Conservation (phyloP, 2,888 invertebrate genomes). For the Platycnemis pennipes region DNA sequence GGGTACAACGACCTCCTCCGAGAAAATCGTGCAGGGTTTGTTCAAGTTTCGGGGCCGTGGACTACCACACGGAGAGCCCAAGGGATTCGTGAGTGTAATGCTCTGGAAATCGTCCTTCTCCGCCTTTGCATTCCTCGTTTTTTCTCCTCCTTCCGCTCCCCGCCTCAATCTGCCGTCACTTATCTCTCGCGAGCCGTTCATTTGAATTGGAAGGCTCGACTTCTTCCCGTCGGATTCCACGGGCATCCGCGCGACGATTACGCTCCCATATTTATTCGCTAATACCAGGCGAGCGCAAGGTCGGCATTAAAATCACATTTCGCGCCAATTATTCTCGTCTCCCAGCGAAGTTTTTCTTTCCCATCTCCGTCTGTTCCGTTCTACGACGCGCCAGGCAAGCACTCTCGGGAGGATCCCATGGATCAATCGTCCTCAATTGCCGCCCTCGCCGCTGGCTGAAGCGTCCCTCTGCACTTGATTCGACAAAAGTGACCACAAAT, state of each 20-base stretch:
- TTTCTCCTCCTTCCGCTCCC: not conserved
- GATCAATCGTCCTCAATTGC: too few relatives aligned
- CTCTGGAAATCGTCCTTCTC: conserved; percentile 38
- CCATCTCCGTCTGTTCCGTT: not conserved
- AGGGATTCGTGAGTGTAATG: conserved; percentile 58
- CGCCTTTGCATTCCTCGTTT: not conserved
- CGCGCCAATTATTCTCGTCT: conserved; percentile 13
- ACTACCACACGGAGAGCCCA: not conserved
- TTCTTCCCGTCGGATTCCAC: not conserved
- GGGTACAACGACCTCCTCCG: conserved; percentile 50
- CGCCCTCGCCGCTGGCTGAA: too few relatives aligned
- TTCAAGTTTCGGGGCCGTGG: conserved; percentile 59
- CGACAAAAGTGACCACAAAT: too few relatives aligned
- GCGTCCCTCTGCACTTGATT: too few relatives aligned
- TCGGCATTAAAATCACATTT: conserved; percentile 49
- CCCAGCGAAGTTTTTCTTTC: not conserved
- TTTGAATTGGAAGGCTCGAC: not conserved
- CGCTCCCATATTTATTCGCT: conserved; percentile 16
- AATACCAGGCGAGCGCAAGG: not conserved
- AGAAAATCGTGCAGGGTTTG: conserved; percentile 50
- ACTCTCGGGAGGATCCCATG: too few relatives aligned
- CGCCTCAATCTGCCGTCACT: conserved; percentile 20
- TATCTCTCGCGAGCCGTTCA: conserved; percentile 25
- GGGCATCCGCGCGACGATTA: not conserved
- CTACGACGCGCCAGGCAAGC: not conserved